A percentile compares a stretch with the other conserved stretches of the same genome.
Conservation (phyloP, 2,888 invertebrate species). For the Allolobophora icterica region DNA sequence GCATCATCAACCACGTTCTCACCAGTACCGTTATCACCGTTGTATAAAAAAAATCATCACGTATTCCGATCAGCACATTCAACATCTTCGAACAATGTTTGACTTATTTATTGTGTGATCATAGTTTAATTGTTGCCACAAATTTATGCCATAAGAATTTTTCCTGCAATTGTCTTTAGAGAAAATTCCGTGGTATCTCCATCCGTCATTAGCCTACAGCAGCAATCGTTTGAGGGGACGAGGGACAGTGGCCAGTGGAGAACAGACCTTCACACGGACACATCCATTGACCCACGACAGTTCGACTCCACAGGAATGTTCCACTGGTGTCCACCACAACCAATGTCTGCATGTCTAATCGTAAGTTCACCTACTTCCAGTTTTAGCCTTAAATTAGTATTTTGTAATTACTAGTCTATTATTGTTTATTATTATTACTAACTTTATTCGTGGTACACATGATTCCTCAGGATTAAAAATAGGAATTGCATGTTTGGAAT, state of each 20-base stretch:
- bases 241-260: conserved; percentile 21
- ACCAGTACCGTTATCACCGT: not conserved
- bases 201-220: not conserved
- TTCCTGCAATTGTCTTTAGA: not conserved
- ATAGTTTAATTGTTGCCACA: not conserved
- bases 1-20: conserved; percentile 35
- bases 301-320: conserved; percentile 99
- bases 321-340: conserved; percentile 97
- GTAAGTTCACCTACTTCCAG: conserved; percentile 67
- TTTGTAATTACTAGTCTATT: conserved; percentile 20
- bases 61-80: not conserved
- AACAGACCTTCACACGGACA: not conserved
- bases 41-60: too few relatives aligned
- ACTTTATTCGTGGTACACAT: not conserved
- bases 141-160: too few relatives aligned
- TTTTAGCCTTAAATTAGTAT: conserved; percentile 26
- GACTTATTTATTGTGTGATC: not conserved
- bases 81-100: not conserved
- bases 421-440: not conserved
- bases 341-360: conserved; percentile 96
- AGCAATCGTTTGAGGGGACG: not conserved
- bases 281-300: conserved; percentile 52
- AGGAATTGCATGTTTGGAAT: too few relatives aligned
- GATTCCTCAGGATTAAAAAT: not conserved
- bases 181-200: not conserved